A percentile compares a stretch with the other conserved stretches of the same genome.
These are phyloP conservation scores for Ennomos quercinarius DNA, from an alignment of 2,888 invertebrate genomes.

Conservation along the genomic window DNA sequence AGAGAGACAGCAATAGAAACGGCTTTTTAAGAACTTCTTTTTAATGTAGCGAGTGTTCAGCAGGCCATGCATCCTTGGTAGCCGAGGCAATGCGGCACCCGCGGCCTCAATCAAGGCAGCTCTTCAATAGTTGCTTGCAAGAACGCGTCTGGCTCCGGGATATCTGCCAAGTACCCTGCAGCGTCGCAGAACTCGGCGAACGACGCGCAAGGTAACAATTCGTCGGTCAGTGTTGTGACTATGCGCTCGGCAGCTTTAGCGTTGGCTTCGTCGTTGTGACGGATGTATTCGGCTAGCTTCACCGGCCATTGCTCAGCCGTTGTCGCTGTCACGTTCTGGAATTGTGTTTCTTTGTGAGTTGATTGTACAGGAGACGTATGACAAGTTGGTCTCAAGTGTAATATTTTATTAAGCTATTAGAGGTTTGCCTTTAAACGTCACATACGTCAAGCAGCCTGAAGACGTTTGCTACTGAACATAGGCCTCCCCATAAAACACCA, in stretches of 20 bases:
- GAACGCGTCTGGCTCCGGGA: conserved; percentile 87
- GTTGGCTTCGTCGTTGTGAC: conserved; percentile 96
- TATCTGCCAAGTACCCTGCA: conserved; percentile 90
- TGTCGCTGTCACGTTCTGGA: conserved; percentile 88
- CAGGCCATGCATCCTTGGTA: conserved; percentile 66
- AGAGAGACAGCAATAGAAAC: no score
- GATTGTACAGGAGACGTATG: no score
- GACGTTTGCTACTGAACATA: no score
- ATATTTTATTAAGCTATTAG: no score
- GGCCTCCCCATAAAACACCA: no score
- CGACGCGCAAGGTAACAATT: conserved; percentile 95
- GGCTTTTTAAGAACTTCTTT: no score
- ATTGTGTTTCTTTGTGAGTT: neutral
- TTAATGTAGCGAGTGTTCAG: conserved; percentile 34
- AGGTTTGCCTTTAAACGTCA: no score
- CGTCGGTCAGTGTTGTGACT: conserved; percentile 93
- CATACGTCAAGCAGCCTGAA: no score
- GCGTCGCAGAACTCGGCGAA: conserved; percentile 98
- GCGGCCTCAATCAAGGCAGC: conserved; percentile 66
- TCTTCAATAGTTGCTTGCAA: conserved; percentile 64
- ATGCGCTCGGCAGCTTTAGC: conserved; percentile 95
- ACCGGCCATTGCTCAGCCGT: conserved; percentile 95
- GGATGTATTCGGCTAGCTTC: conserved; percentile 95
- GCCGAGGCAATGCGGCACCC: conserved; percentile 61
- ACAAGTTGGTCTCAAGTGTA: no score